Conservation (phyloP, 2,888 invertebrate genomes). For the Abrostola triplasia region DNA sequence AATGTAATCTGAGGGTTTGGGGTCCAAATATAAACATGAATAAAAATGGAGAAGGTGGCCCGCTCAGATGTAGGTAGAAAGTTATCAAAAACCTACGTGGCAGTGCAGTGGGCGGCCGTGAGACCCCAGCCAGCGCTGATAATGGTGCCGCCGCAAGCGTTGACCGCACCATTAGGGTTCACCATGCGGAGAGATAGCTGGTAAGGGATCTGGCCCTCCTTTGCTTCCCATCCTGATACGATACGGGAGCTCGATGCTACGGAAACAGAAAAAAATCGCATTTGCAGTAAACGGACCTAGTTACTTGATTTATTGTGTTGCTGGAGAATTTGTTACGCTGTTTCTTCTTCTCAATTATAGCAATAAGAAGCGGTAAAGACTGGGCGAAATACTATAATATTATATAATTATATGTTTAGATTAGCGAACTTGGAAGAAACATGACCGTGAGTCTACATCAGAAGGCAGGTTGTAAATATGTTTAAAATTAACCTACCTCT, state of each 20-base stretch:
- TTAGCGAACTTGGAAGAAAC: too few species aligned
- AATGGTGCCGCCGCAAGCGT: slow-evolving; percentile 71
- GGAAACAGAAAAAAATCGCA: not conserved
- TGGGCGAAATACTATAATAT: too few species aligned
- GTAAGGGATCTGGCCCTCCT: slow-evolving; percentile 72
- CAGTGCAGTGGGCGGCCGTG: slow-evolving; percentile 75
- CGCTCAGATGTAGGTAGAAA: not conserved
- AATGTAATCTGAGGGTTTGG: too few species aligned
- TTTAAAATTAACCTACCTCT: too few species aligned
- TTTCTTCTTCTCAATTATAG: too few species aligned
- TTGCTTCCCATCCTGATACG: slow-evolving; percentile 77
- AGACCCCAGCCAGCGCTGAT: slow-evolving; percentile 70
- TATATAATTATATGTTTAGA: too few species aligned
- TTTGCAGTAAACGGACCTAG: not conserved
- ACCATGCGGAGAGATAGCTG: slow-evolving; percentile 76
- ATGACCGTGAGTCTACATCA: too few species aligned
- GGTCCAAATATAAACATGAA: too few species aligned
- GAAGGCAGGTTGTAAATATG: too few species aligned
- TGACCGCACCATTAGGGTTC: slow-evolving; percentile 59
- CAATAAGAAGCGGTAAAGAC: too few species aligned
- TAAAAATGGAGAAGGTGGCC: too few species aligned
- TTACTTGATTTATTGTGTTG: not conserved
- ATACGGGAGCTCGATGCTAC: not conserved
- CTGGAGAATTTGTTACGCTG: too few species aligned
- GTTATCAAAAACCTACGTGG: slow-evolving; percentile 52